Conservation (phyloP, 2,797 vertebrate genomes). For the Gambusia yucatana region DNA sequence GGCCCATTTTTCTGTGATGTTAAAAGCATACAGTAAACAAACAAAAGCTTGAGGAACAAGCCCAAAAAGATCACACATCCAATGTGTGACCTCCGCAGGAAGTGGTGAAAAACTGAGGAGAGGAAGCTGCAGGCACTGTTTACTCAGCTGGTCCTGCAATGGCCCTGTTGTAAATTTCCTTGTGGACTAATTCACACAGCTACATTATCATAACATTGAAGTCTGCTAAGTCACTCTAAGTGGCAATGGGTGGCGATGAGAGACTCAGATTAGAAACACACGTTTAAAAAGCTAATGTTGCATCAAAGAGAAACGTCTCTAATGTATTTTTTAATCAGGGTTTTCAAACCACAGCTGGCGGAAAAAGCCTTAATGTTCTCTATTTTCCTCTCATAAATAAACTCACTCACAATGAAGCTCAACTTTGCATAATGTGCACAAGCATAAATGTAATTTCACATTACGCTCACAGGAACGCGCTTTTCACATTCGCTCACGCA, state of each 20-base stretch:
- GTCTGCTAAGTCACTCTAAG: background rate
- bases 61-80: background rate
- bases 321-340: conserved; percentile 28
- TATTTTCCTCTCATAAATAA: conserved; percentile 14
- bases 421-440: conserved; percentile 43
- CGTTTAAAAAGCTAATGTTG: conserved; percentile 16
- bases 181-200: background rate
- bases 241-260: background rate
- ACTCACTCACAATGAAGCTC: conserved; percentile 24
- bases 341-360: conserved; percentile 26
- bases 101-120: background rate
- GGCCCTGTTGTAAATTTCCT: background rate
- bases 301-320: conserved; percentile 19
- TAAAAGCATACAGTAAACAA: background rate
- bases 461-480: conserved; percentile 1
- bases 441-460: conserved; percentile 25
- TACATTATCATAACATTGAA: background rate
- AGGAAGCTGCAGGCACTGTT: background rate
- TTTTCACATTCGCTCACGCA: conserved; percentile 41
- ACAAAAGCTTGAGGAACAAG: background rate
- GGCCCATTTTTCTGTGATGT: background rate
- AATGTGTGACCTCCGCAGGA: background rate
- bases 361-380: conserved; percentile 5
- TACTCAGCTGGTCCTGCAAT: background rate
- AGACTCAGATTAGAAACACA: background rate